These are phyloP conservation scores for Xylocopa sonorina DNA, from an alignment of 1,140 invertebrate genomes.

Conservation along the genomic window DNA sequence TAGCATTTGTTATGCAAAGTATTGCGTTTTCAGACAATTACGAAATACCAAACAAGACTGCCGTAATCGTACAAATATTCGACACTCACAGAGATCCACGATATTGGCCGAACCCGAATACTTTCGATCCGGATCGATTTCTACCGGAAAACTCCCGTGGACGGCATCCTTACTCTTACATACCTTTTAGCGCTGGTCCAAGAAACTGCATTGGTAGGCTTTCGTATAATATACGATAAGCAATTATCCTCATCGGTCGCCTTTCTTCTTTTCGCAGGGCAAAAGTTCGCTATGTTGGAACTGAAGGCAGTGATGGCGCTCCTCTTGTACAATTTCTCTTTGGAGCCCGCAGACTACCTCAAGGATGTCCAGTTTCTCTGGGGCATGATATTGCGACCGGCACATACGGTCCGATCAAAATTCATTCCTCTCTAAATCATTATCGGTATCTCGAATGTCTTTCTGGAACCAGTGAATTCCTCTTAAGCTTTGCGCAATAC, in stretches of 20 bases:
- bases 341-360: conserved; percentile 76
- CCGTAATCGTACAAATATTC: background rate
- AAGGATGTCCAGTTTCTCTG: conserved; percentile 57
- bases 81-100: conserved; percentile 30
- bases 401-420: conserved; percentile 58
- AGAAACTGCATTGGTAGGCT: conserved; percentile 84
- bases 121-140: conserved; percentile 87
- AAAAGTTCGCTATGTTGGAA: conserved; percentile 91
- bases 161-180: conserved; percentile 82
- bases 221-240: too few relatives aligned
- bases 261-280: conserved; percentile 81
- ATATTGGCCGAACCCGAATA: conserved; percentile 66
- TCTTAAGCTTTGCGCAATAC: too few relatives aligned
- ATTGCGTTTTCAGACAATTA: conserved; percentile 38
- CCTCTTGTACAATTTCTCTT: conserved; percentile 85
- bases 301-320: conserved; percentile 86
- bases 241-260: too few relatives aligned
- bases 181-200: conserved; percentile 86
- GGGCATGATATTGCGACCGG: conserved; percentile 72
- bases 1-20: too few relatives aligned
- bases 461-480: too few relatives aligned
- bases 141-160: conserved; percentile 81
- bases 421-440: conserved; percentile 63
- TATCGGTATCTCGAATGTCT: too few relatives aligned
- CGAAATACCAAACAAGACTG: background rate